These are phyloP conservation scores for Colaptes auratus DNA, from an alignment of 2,113 vertebrate species.

Conservation along the genomic window DNA sequence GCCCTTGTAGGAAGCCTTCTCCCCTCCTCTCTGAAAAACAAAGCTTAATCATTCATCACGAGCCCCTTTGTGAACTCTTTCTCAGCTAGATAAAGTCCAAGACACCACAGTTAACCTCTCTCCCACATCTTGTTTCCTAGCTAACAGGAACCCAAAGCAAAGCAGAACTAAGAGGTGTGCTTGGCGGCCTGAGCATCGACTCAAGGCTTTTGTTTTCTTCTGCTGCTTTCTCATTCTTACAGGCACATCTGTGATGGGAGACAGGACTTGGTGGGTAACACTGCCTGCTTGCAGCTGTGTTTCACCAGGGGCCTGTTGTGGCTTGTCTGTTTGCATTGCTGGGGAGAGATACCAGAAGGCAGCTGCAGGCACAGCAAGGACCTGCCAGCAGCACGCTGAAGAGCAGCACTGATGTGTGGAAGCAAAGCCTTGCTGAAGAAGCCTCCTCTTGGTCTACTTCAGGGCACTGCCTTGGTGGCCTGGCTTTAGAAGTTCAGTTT, in stretches of 20 bases:
- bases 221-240: background rate
- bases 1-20: background rate
- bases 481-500: background rate
- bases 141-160: background rate
- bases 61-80: background rate
- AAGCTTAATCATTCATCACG: background rate
- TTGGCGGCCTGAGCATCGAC: fast-evolving
- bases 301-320: background rate
- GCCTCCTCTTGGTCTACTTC: background rate
- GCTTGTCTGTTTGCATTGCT: background rate
- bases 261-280: background rate
- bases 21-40: background rate
- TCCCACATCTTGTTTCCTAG: background rate
- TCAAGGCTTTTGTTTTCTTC: background rate
- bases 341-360: background rate
- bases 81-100: background rate
- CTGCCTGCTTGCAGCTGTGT: background rate
- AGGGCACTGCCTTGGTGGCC: background rate
- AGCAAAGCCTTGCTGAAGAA: background rate
- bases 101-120: background rate
- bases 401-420: background rate
- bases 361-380: background rate
- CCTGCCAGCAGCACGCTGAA: background rate
- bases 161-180: fast-evolving
- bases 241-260: fast-evolving